phyloP scores from a whole-genome alignment of 2,797 vertebrate species.

The Myotis daubentonii region DNA sequence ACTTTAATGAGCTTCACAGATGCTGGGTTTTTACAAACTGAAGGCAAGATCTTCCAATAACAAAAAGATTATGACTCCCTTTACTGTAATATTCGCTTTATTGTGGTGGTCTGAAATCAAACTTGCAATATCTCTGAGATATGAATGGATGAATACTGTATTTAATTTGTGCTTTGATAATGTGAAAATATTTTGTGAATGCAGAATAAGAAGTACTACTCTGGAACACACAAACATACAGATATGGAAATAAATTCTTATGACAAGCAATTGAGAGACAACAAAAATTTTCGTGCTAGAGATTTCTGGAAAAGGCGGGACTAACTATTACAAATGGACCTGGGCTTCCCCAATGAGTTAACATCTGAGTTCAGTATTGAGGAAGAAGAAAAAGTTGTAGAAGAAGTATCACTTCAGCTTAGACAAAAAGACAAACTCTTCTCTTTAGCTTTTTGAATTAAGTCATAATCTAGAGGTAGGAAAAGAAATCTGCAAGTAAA shows the following conservation, averaged over 20 bases:
- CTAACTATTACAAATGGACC: background rate
- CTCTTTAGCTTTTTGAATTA: background rate
- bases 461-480: slow-evolving; percentile 1
- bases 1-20: background rate
- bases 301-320: background rate
- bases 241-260: background rate
- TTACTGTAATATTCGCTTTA: background rate
- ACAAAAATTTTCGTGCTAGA: background rate
- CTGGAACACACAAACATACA: background rate
- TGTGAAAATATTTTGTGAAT: slow-evolving; percentile 15
- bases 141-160: background rate
- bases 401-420: background rate
- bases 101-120: background rate
- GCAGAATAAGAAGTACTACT: background rate
- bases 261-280: background rate
- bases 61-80: background rate
- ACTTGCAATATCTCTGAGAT: background rate
- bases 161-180: background rate
- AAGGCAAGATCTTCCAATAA: background rate
- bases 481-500: background rate
- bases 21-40: background rate
- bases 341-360: background rate
- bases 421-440: background rate
- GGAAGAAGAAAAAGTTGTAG: background rate
- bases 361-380: background rate